These are phyloP conservation scores for Drosophila quinaria DNA, from an alignment of 2,888 invertebrate genomes.

Conservation along the genomic window DNA sequence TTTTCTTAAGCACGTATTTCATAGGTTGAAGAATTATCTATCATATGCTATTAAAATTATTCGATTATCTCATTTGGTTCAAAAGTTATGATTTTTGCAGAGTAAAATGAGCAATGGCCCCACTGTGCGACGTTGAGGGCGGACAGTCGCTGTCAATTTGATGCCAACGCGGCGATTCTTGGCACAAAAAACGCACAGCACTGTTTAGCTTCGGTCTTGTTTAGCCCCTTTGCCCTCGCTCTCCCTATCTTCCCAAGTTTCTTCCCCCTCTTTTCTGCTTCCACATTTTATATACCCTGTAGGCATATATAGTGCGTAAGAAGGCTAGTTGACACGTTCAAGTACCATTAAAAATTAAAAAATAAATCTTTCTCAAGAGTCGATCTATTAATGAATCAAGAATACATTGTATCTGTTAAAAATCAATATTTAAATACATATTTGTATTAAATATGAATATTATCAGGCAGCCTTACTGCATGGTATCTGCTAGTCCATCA, in stretches of 20 bases:
- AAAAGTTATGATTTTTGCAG: too few species aligned
- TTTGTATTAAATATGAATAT: too few species aligned
- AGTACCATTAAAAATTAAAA: neutral
- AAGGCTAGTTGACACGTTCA: neutral
- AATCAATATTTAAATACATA: too few species aligned
- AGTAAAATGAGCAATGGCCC: too few species aligned
- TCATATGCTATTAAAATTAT: too few species aligned
- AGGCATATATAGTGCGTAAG: neutral
- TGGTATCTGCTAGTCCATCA: constrained; percentile 5
- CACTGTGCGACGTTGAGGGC: constrained; percentile 34
- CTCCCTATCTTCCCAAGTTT: neutral
- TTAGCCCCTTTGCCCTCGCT: constrained; percentile 8
- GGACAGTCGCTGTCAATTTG: constrained; percentile 44
- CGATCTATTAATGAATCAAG: neutral
- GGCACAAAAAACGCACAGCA: constrained; percentile 56
- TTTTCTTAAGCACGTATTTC: too few species aligned
- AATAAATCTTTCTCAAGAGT: too few species aligned
- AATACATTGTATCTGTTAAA: neutral
- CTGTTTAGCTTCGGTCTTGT: constrained; percentile 26
- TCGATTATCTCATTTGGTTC: too few species aligned
- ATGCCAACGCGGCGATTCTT: constrained; percentile 71
- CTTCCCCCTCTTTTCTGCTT: neutral
- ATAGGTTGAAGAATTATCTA: too few species aligned
- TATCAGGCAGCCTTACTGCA: too few species aligned
- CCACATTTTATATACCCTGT: constrained; percentile 9